A percentile compares a stretch with the other conserved stretches of the same genome.
Evolutionary conservation across 2,888 invertebrate species (phyloP).

Genomic region (Acronicta aceris): DNA sequence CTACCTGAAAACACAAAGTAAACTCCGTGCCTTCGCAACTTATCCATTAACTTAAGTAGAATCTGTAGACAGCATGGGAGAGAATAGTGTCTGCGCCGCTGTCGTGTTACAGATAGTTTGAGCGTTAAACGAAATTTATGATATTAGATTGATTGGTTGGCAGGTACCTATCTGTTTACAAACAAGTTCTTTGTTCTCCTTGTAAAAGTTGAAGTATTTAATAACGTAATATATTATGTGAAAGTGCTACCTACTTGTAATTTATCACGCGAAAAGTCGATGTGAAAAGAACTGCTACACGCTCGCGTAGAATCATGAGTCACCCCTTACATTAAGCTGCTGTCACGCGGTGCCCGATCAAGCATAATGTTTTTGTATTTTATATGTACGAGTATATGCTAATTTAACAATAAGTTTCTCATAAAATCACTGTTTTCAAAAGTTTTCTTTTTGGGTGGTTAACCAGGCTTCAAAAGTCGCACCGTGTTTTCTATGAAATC

Average conservation of each 20-base stretch:
- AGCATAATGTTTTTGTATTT: slow-evolving; percentile 41
- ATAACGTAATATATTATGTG: slow-evolving; percentile 13
- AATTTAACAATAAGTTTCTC: slow-evolving; percentile 36
- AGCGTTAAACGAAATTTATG: slow-evolving; percentile 82
- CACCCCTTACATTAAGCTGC: slow-evolving; percentile 69
- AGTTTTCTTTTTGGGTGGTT: slow-evolving; percentile 41
- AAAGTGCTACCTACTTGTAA: slow-evolving; percentile 25
- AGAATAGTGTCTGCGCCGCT: slow-evolving; percentile 76
- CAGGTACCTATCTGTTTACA: slow-evolving; percentile 59
- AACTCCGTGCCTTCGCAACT: slow-evolving; percentile 87
- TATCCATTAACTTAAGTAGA: slow-evolving; percentile 89
- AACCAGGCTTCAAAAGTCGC: slow-evolving; percentile 57
- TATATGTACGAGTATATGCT: slow-evolving; percentile 13
- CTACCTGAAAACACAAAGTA: slow-evolving; percentile 89
- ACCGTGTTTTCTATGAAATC: slow-evolving; percentile 71
- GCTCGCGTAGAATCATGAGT: slow-evolving; percentile 64
- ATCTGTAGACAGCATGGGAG: slow-evolving; percentile 86
- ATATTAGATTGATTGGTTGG: slow-evolving; percentile 75
- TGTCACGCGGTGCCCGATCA: slow-evolving; percentile 64
- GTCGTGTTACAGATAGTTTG: slow-evolving; percentile 76
- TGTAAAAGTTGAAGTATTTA: slow-evolving; percentile 34
- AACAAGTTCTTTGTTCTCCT: slow-evolving; percentile 42
- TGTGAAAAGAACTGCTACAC: slow-evolving; percentile 54
- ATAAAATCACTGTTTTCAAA: slow-evolving; percentile 35
- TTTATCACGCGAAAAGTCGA: slow-evolving; percentile 60